Base-by-base conservation (phyloP, 2,113 vertebrate genomes). In the Chunga burmeisteri region DNA sequence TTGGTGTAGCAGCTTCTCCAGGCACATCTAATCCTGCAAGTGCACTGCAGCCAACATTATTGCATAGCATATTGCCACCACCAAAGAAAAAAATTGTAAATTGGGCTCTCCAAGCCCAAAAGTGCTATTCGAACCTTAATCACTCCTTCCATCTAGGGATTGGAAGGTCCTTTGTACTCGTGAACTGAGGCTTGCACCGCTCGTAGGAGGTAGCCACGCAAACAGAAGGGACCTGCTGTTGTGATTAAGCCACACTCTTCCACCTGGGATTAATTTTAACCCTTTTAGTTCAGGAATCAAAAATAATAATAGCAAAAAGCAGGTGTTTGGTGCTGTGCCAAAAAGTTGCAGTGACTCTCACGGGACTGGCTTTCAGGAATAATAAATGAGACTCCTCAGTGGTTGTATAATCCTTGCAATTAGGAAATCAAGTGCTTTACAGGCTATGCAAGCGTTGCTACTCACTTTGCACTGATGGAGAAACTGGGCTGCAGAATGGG, bases 21-120 rank as follows among this genome's bases (percentile, higher is more conserved):
- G 46, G 63, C 23, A 44, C 26, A 47, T 10, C 50, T 29, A 26
- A 36, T 25, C 53, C 67, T 88, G 36, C 36, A 34, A 9, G 11
- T 2, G 9, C 29, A 29, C 27, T 30, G 74, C 47, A 65, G 42
- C 16, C 63, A 25, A 40, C 4, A 2, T 32, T n/a, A 34, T 16
- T 29, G 21, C 26, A 38, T 11, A 71, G 42, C 46, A 52, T 0
- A 0, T 42, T 59, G 29, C 25, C 36, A 46, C 17, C 1, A 0
- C 10, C 58, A 49, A 62, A 88, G 42, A 18, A 55, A 55, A 58
- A 42, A 58, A 29, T 38, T 38, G 38, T 38, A 38, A 38, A 23
- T n/a, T 16, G 70, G 55, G 25, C 29, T 88, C 46, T 50, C 21
- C 21, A 66, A 81, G 47, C 18, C 73, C 40, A 61, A 53, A 74